Conservation (phyloP, 1,140 invertebrate species). For the Bombus pyrosoma region DNA sequence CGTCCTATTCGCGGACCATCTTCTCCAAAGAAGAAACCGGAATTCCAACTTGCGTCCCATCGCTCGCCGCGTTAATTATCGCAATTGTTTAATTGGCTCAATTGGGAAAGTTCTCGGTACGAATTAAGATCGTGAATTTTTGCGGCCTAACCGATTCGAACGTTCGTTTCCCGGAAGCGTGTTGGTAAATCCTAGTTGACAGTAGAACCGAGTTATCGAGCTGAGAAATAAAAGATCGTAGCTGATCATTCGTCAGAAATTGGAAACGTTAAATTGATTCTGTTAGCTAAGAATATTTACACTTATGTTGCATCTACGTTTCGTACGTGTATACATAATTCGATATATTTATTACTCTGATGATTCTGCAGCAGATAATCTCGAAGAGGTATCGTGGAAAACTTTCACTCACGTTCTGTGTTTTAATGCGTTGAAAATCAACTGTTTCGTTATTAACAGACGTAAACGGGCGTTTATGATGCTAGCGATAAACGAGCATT, state of each 20-base stretch:
- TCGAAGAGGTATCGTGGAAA: neutral
- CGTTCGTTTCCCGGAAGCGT: slow-evolving; percentile 21
- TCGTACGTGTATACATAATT: neutral
- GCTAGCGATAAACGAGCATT: neutral
- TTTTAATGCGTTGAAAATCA: neutral
- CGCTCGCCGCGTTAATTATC: slow-evolving; percentile 69
- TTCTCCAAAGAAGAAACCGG: neutral
- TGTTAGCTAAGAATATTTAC: neutral
- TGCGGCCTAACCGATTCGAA: slow-evolving; percentile 44
- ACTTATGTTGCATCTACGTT: neutral
- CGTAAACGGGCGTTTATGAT: slow-evolving; percentile 26
- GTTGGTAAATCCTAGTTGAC: neutral
- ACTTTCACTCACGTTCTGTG: neutral
- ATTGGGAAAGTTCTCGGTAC: slow-evolving; percentile 75
- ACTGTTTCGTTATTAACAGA: neutral
- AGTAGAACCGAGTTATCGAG: neutral
- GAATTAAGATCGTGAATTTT: slow-evolving; percentile 68
- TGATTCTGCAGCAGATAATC: neutral
- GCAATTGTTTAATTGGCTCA: slow-evolving; percentile 77
- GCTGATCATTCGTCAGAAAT: neutral
- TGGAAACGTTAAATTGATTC: neutral
- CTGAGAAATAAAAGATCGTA: neutral
- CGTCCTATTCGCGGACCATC: too few relatives aligned
- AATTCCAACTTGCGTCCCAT: slow-evolving; percentile 29
- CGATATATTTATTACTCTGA: neutral